These are phyloP conservation scores for Poecilia wingei DNA, from an alignment of 2,797 vertebrate species.

Conservation along the genomic window DNA sequence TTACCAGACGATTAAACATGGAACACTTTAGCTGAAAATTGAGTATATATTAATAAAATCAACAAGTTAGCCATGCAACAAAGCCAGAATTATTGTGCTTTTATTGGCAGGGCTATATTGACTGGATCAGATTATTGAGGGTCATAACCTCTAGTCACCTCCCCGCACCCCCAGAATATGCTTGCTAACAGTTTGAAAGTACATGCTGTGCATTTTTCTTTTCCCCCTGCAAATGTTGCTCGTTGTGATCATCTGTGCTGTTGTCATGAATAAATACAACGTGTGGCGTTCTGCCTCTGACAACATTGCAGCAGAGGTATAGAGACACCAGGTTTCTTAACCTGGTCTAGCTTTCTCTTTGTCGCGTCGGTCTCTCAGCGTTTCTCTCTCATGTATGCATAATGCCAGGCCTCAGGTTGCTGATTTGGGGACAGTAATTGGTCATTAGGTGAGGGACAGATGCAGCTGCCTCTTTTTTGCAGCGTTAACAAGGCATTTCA, in stretches of 20 bases:
- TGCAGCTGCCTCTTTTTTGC: constrained; percentile 77
- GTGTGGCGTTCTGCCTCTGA: constrained; percentile 58
- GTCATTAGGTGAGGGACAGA: constrained; percentile 79
- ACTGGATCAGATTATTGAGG: too few relatives aligned
- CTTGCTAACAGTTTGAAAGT: background rate
- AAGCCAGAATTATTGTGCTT: too few relatives aligned
- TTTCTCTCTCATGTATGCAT: constrained; percentile 12
- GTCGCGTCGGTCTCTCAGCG: constrained; percentile 8
- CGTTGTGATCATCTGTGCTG: constrained; percentile 45
- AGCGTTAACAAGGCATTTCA: constrained; percentile 81
- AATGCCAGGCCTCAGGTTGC: constrained; percentile 74
- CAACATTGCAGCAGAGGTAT: constrained; percentile 36
- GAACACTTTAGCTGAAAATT: too few relatives aligned
- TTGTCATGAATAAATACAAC: constrained; percentile 57
- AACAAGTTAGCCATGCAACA: too few relatives aligned
- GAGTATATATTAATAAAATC: too few relatives aligned
- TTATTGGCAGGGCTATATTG: too few relatives aligned
- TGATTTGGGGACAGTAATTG: constrained; percentile 82
- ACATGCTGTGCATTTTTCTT: background rate
- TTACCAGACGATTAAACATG: too few relatives aligned
- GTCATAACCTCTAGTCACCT: too few relatives aligned
- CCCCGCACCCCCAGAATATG: too few relatives aligned
- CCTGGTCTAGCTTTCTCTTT: constrained; percentile 15
- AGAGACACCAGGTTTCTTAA: constrained; percentile 3
- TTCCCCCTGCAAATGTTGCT: constrained; percentile 20